phyloP scores from a whole-genome alignment of 2,113 vertebrate genomes.

The Labeo rohita region DNA sequence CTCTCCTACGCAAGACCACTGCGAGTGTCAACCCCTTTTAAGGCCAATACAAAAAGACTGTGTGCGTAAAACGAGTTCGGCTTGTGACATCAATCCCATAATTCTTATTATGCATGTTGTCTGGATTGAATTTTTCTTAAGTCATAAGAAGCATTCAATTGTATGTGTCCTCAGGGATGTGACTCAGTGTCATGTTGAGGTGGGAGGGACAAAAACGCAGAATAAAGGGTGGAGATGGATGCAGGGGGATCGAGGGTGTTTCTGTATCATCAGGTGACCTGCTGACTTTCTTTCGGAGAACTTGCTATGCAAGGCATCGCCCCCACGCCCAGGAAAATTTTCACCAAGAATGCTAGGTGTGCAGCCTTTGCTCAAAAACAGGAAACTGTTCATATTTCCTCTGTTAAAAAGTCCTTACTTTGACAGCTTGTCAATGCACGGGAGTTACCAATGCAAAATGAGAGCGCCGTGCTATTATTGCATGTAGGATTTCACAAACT shows the following conservation, averaged over 20 bases:
- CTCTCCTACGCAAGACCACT: constrained; percentile 50
- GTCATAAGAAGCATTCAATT: constrained; percentile 64
- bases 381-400: constrained; percentile 69
- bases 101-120: not conserved
- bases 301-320: not conserved
- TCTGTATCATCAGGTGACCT: not conserved
- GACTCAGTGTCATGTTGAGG: constrained; percentile 68
- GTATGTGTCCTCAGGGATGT: constrained; percentile 63
- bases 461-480: not conserved
- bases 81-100: constrained; percentile 36
- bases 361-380: constrained; percentile 60
- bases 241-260: not conserved
- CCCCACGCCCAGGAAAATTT: constrained; percentile 44
- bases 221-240: constrained; percentile 8
- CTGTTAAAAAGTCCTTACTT: constrained; percentile 28
- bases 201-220: constrained; percentile 33
- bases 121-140: constrained; percentile 58
- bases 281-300: not conserved
- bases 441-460: not conserved
- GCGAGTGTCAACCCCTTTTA: constrained; percentile 31
- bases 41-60: constrained; percentile 21
- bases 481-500: constrained; percentile 28
- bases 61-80: not conserved
- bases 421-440: constrained; percentile 1
- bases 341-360: constrained; percentile 36